Conservation (phyloP, 2,113 vertebrate genomes). For the Coracopsis vasa region DNA sequence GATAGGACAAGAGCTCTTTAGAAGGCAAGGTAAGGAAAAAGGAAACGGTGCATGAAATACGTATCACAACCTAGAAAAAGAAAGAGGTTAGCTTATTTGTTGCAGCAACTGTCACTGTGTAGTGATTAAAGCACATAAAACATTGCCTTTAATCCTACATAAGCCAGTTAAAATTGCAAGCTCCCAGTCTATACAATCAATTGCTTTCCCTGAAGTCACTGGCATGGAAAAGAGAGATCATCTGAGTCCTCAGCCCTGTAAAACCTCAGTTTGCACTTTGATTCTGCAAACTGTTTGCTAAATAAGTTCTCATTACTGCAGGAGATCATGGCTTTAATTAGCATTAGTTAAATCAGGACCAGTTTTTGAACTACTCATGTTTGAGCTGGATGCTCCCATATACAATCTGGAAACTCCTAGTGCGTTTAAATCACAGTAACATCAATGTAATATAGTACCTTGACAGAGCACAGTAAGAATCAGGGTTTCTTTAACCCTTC, state of each 20-base stretch:
- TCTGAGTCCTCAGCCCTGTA: neutral
- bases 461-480: neutral
- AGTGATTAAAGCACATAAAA: constrained; percentile 12
- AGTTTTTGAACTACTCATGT: neutral
- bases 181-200: neutral
- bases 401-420: accelerated
- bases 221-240: neutral
- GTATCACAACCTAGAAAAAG: neutral
- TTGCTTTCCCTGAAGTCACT: neutral
- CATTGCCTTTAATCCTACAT: neutral
- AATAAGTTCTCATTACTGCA: neutral
- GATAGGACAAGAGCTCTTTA: neutral
- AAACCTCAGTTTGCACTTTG: neutral
- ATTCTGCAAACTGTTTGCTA: neutral
- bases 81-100: neutral
- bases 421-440: neutral
- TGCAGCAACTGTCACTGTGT: neutral
- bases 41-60: neutral
- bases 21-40: neutral
- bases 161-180: neutral
- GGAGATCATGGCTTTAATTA: neutral
- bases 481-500: neutral
- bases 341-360: neutral
- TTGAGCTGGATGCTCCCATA: neutral
- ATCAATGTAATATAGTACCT: accelerated